phyloP scores from a whole-genome alignment of 2,797 vertebrate species.

The Dendrocincla fuliginosa region DNA sequence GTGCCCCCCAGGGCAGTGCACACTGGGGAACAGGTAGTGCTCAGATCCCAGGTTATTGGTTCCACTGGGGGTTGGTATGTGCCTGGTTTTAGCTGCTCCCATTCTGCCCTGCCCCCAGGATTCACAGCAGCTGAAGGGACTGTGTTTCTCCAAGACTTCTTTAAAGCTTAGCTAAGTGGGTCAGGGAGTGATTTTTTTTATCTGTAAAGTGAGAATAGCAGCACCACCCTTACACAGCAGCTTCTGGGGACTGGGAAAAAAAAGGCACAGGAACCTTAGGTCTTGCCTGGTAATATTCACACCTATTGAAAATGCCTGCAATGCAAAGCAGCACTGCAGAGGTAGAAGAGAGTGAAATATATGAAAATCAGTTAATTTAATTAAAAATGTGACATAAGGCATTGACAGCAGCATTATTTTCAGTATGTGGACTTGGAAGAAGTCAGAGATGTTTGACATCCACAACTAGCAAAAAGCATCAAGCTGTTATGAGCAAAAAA shows the following conservation, averaged over 20 bases:
- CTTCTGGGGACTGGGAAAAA: not conserved
- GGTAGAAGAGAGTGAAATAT: not conserved
- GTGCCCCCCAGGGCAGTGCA: not conserved
- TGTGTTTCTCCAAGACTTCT: not conserved
- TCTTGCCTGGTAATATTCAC: not conserved
- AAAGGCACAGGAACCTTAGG: not conserved
- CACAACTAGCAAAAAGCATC: not conserved
- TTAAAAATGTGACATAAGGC: not conserved
- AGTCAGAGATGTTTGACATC: not conserved
- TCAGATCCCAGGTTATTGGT: not conserved
- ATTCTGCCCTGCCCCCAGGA: not conserved
- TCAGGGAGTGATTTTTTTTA: not conserved
- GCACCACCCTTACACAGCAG: not conserved
- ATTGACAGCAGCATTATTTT: not conserved
- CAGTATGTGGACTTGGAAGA: not conserved
- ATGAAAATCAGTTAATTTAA: not conserved
- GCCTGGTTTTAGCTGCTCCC: not conserved
- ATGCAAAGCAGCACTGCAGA: not conserved
- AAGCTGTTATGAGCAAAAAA: not conserved
- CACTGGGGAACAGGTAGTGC: not conserved
- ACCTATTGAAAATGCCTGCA: not conserved
- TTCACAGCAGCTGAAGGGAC: not conserved
- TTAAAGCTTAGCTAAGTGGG: not conserved
- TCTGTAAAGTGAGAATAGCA: not conserved
- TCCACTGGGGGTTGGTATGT: not conserved